Evolutionary conservation across 2,113 vertebrate genomes (phyloP).

Genomic region (Loxodonta africana): DNA sequence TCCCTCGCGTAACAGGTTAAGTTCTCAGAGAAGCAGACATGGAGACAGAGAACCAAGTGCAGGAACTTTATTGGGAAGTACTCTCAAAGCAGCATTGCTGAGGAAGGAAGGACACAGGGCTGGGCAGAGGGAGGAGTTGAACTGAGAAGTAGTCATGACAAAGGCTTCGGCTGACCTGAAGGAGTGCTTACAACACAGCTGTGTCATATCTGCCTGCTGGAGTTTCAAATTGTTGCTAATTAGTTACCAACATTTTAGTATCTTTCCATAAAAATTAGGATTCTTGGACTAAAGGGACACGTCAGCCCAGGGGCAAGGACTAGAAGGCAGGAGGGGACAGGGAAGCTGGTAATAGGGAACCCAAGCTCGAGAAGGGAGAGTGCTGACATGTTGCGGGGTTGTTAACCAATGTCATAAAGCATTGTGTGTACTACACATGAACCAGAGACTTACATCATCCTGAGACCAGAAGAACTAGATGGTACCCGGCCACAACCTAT

Average conservation of each 20-base stretch:
- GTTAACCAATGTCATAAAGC: too few relatives aligned
- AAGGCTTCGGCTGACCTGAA: background rate
- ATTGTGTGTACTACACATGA: too few relatives aligned
- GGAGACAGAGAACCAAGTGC: too few relatives aligned
- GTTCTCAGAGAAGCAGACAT: background rate
- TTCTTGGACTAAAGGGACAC: background rate
- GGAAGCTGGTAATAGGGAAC: too few relatives aligned
- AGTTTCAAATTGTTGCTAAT: background rate
- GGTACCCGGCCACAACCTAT: too few relatives aligned
- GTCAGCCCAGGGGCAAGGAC: too few relatives aligned
- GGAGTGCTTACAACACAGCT: too few relatives aligned
- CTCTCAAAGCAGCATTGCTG: rapidly evolving
- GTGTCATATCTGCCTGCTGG: rapidly evolving
- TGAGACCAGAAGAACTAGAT: too few relatives aligned
- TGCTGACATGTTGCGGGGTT: too few relatives aligned
- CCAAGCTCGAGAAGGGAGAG: too few relatives aligned
- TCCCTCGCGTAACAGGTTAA: background rate
- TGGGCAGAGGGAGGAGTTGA: rapidly evolving
- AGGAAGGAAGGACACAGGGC: background rate
- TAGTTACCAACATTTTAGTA: background rate
- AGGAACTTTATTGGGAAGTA: background rate
- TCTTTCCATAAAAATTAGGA: background rate
- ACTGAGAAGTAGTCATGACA: background rate
- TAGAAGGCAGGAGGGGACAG: too few relatives aligned
- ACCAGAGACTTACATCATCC: too few relatives aligned